Conservation (phyloP, 2,797 vertebrate species). For the Hoplostethus atlanticus region DNA sequence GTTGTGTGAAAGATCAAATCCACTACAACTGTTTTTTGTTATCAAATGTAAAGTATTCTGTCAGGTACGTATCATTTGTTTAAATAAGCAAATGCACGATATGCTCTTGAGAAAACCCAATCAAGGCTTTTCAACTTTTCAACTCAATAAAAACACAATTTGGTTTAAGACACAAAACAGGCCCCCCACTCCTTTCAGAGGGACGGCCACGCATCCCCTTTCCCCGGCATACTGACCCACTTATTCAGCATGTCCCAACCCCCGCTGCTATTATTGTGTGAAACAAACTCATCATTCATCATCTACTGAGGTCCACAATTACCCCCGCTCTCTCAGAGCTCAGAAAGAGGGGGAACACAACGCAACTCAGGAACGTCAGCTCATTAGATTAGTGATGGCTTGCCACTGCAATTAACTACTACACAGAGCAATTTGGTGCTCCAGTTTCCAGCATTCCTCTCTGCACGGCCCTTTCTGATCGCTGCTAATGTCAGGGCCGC, state of each 20-base stretch:
- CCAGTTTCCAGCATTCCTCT: slow-evolving; percentile 82
- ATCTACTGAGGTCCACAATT: slow-evolving; percentile 85
- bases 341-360: slow-evolving; percentile 64
- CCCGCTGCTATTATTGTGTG: slow-evolving; percentile 85
- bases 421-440: slow-evolving; percentile 74
- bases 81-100: slow-evolving; percentile 25
- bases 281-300: slow-evolving; percentile 92
- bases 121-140: slow-evolving; percentile 41
- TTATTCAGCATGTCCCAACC: slow-evolving; percentile 82
- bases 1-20: slow-evolving; percentile 36
- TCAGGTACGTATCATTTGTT: not conserved
- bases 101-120: slow-evolving; percentile 16
- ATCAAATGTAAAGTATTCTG: slow-evolving; percentile 5
- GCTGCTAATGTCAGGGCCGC: slow-evolving; percentile 47
- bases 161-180: slow-evolving; percentile 75
- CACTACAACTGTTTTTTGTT: slow-evolving; percentile 36
- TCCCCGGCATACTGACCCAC: slow-evolving; percentile 84
- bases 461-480: slow-evolving; percentile 62
- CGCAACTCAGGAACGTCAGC: slow-evolving; percentile 68
- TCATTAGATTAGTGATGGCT: slow-evolving; percentile 87
- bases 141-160: slow-evolving; percentile 71
- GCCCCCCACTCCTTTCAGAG: slow-evolving; percentile 62
- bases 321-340: slow-evolving; percentile 72
- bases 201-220: slow-evolving; percentile 69
- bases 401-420: slow-evolving; percentile 85